Conservation (phyloP, 2,888 invertebrate species). For the Callyntrura sp. region DNA sequence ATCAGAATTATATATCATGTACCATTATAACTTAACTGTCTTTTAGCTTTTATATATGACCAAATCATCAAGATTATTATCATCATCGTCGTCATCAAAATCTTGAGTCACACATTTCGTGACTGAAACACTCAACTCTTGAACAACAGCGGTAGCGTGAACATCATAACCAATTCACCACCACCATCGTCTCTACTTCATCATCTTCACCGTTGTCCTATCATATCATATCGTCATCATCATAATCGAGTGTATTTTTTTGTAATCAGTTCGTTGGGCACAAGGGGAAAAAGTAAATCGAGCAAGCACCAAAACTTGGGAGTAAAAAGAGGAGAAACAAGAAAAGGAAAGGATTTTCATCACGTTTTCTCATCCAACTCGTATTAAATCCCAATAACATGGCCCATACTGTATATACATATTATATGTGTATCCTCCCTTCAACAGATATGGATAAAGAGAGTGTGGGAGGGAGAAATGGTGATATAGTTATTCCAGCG, state of each 20-base stretch:
- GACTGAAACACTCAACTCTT: conserved; percentile 54
- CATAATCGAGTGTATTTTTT: conserved; percentile 49
- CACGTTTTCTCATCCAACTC: conserved; percentile 66
- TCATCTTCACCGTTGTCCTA: conserved; percentile 26
- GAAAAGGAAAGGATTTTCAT: conserved; percentile 68
- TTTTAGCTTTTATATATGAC: neutral
- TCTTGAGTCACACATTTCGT: conserved; percentile 62
- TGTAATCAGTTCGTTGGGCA: conserved; percentile 6
- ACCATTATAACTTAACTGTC: neutral
- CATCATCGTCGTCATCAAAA: conserved; percentile 12
- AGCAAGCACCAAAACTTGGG: neutral
- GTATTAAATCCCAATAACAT: conserved; percentile 60
- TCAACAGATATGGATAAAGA: neutral
- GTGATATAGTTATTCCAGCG: neutral
- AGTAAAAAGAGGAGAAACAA: neutral
- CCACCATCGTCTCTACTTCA: neutral
- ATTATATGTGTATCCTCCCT: neutral
- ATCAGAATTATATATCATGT: neutral
- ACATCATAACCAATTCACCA: conserved; percentile 56
- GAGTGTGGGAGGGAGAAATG: too few relatives aligned
- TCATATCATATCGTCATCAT: conserved; percentile 33
- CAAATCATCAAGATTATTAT: conserved; percentile 22
- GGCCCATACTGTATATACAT: neutral
- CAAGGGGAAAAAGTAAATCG: conserved; percentile 36
- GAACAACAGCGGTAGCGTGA: conserved; percentile 11